Base-by-base conservation (phyloP, 1,140 invertebrate genomes). In the Laodelphax striatellus region DNA sequence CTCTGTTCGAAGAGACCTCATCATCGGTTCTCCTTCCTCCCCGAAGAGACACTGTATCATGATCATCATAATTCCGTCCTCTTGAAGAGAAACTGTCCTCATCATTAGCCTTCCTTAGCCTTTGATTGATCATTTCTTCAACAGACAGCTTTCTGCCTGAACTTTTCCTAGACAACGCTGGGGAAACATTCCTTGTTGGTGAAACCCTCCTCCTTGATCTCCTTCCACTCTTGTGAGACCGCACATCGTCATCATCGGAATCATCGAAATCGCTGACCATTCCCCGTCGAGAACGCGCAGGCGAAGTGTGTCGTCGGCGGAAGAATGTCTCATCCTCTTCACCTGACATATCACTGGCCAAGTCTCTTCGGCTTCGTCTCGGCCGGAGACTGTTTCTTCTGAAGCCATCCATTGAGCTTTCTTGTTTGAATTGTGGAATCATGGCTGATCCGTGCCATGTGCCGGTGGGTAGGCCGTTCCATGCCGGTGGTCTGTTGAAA, bases 241-340 rank as follows among this genome's bases (percentile, higher is more conserved):
- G 5, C 13, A 60, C n/a, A 9, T 70, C 68, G 5, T 69, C 69
- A 46, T 73, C 73, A 11, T 69, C 68, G 13, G 70, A 67, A 52
- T 68, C 68, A 9, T 69, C 68, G 13, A 70, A 67, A 46, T 68
- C 68, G 44, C 66, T 66, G 55, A 69, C 70, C 52, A 70, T 70
- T 58, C 68, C 68, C n/a, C 73, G 65, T 22, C 71, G 70, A 17
- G 70, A 69, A 52, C 24, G 46, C 16, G 34, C 50, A 6, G 58
- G 58, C 5, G 58, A 60, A 11, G 46, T 34, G 21, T 60, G 52
- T 13, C 58, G 28, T 28, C 57, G 21, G 11, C 44, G 14, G 42
- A 31, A n/a, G 17, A 52, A 31, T 21, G 46, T 46, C 17, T 53
- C 52, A 10, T 60, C 59, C 46, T 59, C 55, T 16, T 59, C 57